A percentile compares a stretch with the other conserved stretches of the same genome.
These are phyloP conservation scores for Sabellastarte sp. DNA, from an alignment of 2,888 invertebrate genomes.

Conservation along the genomic window DNA sequence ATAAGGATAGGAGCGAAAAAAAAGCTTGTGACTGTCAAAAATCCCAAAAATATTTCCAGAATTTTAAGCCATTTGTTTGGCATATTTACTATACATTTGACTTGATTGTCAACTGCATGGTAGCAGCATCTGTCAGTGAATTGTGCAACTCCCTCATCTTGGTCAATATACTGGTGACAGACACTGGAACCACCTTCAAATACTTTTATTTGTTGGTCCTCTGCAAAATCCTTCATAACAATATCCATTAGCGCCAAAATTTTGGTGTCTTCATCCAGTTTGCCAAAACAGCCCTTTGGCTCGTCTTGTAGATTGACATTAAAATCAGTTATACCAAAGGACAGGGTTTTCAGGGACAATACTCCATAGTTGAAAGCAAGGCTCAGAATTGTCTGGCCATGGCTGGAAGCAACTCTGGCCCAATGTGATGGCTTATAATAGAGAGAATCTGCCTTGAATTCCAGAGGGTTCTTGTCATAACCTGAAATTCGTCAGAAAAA, in stretches of 20 bases:
- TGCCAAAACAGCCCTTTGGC: constrained; percentile 36
- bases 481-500: no score
- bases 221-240: constrained; percentile 18
- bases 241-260: constrained; percentile 17
- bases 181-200: constrained; percentile 28
- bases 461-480: constrained; percentile 13
- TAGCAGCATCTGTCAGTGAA: constrained; percentile 28
- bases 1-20: constrained; percentile 46
- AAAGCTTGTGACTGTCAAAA: constrained; percentile 44
- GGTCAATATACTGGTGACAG: constrained; percentile 38
- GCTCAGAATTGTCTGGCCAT: constrained; percentile 51
- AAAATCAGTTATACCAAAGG: constrained; percentile 45
- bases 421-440: constrained; percentile 18
- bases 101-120: background rate
- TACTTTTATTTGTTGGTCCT: constrained; percentile 8
- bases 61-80: constrained; percentile 45
- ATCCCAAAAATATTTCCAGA: constrained; percentile 43
- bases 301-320: constrained; percentile 31
- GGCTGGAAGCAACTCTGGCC: constrained; percentile 27
- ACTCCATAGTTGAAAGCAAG: constrained; percentile 54
- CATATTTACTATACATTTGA: constrained; percentile 12
- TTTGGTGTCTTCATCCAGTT: constrained; percentile 26
- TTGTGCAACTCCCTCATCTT: constrained; percentile 13
- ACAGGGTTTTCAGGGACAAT: constrained; percentile 48
- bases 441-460: constrained; percentile 1